Evolutionary conservation across 2,888 invertebrate species (phyloP).

Genomic region (Pseudococcus jackbeardsleyi): DNA sequence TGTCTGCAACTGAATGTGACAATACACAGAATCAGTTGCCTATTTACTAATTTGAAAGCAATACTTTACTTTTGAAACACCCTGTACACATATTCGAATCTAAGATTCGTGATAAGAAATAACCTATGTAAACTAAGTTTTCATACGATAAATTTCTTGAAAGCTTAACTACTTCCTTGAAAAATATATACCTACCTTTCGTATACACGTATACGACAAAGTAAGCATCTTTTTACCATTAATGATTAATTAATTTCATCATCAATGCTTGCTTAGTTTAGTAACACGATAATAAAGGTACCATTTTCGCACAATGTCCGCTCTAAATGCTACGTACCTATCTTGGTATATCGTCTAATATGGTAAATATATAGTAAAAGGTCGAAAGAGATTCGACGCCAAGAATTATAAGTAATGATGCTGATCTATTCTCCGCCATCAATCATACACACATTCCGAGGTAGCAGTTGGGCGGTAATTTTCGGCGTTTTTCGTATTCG

Average conservation of each 20-base stretch:
- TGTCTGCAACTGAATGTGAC: too few relatives aligned
- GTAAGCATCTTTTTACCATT: conserved; percentile 16
- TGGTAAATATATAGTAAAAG: background rate
- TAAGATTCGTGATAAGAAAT: too few relatives aligned
- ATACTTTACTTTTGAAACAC: too few relatives aligned
- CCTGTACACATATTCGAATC: too few relatives aligned
- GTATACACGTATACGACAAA: background rate
- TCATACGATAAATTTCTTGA: too few relatives aligned
- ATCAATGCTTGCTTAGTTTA: background rate
- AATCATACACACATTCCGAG: conserved; percentile 18
- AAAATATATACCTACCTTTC: too few relatives aligned
- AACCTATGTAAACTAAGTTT: too few relatives aligned
- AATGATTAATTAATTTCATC: conserved; percentile 40
- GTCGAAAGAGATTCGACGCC: conserved; percentile 46
- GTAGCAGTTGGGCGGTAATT: background rate
- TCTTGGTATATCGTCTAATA: background rate
- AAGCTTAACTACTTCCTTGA: too few relatives aligned
- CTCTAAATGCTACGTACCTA: background rate
- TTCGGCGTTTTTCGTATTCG: background rate
- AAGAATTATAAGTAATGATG: conserved; percentile 26
- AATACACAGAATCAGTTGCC: too few relatives aligned
- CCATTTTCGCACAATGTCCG: background rate
- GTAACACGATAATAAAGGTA: background rate
- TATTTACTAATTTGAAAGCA: too few relatives aligned
- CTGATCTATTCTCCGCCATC: conserved; percentile 36